These are phyloP conservation scores for Odocoileus hemionus DNA, from an alignment of 2,113 vertebrate genomes.

Conservation along the genomic window DNA sequence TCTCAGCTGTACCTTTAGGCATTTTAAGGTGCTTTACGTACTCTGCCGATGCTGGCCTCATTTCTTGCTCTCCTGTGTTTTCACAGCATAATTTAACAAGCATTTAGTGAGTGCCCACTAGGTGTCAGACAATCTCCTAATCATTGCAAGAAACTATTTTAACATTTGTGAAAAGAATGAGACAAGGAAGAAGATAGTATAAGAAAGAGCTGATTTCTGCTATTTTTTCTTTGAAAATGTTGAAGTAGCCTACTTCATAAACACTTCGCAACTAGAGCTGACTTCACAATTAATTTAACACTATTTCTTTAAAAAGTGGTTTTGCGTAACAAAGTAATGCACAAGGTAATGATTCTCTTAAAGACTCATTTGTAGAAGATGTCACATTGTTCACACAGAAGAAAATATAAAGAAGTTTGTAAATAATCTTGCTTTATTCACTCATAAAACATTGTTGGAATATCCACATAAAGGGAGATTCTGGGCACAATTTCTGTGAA, in stretches of 20 bases:
- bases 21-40: not conserved
- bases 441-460: not conserved
- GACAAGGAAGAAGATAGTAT: not conserved
- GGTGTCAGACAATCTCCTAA: conserved; percentile 61
- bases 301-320: not conserved
- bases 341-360: not conserved
- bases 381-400: not conserved
- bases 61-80: not conserved
- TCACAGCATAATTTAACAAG: not conserved
- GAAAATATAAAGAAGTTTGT: not conserved
- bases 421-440: not conserved
- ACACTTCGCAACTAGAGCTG: not conserved
- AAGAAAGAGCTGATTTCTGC: not conserved
- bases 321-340: not conserved
- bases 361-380: not conserved
- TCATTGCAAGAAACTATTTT: not conserved
- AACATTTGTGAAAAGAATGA: not conserved
- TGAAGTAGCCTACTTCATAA: not conserved
- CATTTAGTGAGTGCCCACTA: conserved; percentile 61
- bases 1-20: not conserved
- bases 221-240: not conserved
- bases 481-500: not conserved
- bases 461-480: not conserved
- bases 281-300: not conserved
- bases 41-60: fast-evolving